Percentiles rank a stretch among this genome's conserved stretches.
Evolutionary conservation across 2,797 vertebrate genomes (phyloP).

Genomic region (Argentina silus): DNA sequence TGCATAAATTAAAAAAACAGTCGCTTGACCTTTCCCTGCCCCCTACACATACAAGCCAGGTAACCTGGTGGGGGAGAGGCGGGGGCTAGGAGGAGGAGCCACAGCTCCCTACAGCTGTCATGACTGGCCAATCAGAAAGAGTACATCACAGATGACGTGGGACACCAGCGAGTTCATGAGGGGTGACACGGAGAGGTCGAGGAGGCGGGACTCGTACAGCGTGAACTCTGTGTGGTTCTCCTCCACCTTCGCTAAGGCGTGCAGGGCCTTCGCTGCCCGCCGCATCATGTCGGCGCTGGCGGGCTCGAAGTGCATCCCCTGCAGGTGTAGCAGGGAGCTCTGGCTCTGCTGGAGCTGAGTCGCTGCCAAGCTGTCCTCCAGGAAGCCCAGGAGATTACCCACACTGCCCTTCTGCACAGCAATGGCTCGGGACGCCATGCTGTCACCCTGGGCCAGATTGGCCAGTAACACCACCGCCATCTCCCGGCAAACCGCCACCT

Average conservation of each 20-base stretch:
- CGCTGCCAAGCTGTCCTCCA: constrained; percentile 98
- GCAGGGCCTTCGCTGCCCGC: constrained; percentile 94
- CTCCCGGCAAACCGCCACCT: constrained; percentile 97
- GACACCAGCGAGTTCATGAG: constrained; percentile 99
- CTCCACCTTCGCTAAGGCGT: constrained; percentile 97
- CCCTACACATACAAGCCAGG: constrained; percentile 87
- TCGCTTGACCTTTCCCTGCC: constrained; percentile 92
- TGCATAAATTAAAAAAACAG: constrained; percentile 99
- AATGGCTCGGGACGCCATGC: constrained; percentile 90
- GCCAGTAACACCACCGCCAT: constrained; percentile 98
- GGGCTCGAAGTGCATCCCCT: constrained; percentile 95
- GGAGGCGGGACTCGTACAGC: constrained; percentile 96
- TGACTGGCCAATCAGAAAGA: constrained; percentile 99
- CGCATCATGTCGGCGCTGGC: constrained; percentile 99
- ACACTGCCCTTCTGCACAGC: constrained; percentile 98
- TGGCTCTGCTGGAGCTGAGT: constrained; percentile 98
- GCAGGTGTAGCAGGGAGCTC: constrained; percentile 93
- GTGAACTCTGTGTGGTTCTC: constrained; percentile 99
- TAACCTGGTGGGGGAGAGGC: constrained; percentile 61
- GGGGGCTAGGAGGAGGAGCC: constrained; percentile 76
- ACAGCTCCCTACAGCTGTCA: constrained; percentile 98
- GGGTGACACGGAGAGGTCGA: constrained; percentile 98
- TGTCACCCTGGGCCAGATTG: constrained; percentile 97
- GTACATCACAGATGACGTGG: constrained; percentile 99
- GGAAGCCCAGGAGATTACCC: constrained; percentile 94